A percentile compares a stretch with the other conserved stretches of the same genome.
Evolutionary conservation across 2,113 vertebrate species (phyloP).

Genomic region (Regulus satrapa): DNA sequence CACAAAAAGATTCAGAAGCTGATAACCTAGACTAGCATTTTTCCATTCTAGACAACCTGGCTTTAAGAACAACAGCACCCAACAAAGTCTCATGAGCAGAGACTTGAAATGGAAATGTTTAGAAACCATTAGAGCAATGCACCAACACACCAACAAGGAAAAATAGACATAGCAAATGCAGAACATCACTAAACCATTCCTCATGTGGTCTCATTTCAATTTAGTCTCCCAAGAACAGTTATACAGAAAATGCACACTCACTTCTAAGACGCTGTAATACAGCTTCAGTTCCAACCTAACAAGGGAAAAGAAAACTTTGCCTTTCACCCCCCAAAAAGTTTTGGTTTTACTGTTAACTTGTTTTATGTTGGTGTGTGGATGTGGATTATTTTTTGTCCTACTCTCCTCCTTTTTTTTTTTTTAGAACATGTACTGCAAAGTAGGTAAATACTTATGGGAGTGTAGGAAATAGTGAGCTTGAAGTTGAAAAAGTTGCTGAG

Average conservation of each 20-base stretch:
- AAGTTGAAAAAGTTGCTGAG: background rate
- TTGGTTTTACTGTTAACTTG: background rate
- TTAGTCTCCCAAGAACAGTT: background rate
- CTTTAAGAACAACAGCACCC: background rate
- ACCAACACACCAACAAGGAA: background rate
- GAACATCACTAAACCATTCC: background rate
- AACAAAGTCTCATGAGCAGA: background rate
- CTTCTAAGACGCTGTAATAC: background rate
- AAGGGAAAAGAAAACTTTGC: background rate
- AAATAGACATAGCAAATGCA: background rate
- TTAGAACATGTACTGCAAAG: too few relatives aligned
- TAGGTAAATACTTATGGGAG: background rate
- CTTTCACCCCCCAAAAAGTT: background rate
- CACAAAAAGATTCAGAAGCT: background rate
- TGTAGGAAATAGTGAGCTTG: background rate
- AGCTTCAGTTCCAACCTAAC: background rate
- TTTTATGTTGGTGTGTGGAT: background rate
- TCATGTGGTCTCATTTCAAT: background rate
- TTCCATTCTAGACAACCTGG: background rate
- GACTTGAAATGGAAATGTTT: background rate
- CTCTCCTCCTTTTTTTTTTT: background rate
- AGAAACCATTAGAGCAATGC: background rate
- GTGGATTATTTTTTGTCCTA: background rate
- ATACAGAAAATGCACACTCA: background rate
- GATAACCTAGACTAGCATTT: background rate